These are phyloP conservation scores for Apodemus sylvaticus DNA, from an alignment of 2,113 vertebrate species.

Conservation along the genomic window DNA sequence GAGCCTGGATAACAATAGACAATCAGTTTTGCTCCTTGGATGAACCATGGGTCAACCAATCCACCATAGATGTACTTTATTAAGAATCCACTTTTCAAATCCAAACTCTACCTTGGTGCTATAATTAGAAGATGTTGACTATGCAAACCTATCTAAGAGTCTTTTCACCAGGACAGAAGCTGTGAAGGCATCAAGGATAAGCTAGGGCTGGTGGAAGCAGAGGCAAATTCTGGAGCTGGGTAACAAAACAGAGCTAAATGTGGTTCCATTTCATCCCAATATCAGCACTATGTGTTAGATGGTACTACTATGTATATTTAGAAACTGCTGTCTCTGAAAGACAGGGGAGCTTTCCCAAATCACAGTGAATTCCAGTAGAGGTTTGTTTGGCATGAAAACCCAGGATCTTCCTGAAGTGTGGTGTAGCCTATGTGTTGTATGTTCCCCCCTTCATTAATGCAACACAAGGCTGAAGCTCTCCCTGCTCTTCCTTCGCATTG, in stretches of 20 bases:
- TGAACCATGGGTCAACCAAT: background rate
- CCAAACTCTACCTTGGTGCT: background rate
- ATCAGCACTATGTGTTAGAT: background rate
- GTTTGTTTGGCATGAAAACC: background rate
- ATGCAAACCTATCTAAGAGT: background rate
- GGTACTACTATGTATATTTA: background rate
- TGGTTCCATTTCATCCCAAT: background rate
- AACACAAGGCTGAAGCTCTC: background rate
- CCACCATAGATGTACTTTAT: background rate
- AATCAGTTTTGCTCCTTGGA: background rate
- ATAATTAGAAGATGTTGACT: background rate
- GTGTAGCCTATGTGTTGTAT: background rate
- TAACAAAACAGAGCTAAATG: background rate
- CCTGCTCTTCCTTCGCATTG: fast-evolving
- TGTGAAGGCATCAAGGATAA: background rate
- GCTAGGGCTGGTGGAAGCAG: background rate
- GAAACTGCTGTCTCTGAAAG: background rate
- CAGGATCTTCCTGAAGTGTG: background rate
- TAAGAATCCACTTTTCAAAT: background rate
- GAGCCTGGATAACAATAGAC: background rate
- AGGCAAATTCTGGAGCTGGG: background rate
- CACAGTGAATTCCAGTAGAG: background rate
- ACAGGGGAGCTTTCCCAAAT: background rate
- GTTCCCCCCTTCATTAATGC: fast-evolving
- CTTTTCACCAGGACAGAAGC: background rate